Percentiles rank a stretch among this genome's conserved stretches.
Conservation (phyloP, 2,797 vertebrate species). For the Rhinogobio ventralis region DNA sequence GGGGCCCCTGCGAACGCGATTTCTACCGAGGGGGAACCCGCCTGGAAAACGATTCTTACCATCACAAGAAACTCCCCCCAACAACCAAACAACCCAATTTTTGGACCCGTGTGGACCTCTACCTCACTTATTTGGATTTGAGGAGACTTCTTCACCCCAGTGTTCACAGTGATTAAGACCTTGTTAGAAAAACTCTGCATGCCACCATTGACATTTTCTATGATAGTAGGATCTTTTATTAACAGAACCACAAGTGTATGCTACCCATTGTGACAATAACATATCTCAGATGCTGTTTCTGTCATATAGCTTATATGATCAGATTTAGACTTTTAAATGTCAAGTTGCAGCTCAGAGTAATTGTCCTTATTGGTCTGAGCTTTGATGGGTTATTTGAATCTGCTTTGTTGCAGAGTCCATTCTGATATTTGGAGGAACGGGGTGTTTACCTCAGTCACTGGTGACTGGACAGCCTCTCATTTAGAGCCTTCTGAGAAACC, state of each 20-base stretch:
- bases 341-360: neutral
- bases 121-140: neutral
- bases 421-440: neutral
- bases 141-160: neutral
- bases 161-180: neutral
- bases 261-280: neutral
- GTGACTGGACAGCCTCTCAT: neutral
- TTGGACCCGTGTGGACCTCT: no score
- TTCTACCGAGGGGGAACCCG: no score
- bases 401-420: neutral
- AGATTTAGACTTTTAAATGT: slow-evolving; percentile 26
- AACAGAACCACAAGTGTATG: neutral
- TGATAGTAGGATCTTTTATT: neutral
- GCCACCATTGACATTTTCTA: neutral
- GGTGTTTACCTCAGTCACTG: neutral
- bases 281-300: neutral
- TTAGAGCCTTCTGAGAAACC: slow-evolving; percentile 19
- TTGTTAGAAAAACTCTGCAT: neutral
- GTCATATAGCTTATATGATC: neutral
- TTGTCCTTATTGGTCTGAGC: slow-evolving; percentile 8
- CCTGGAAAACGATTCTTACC: no score
- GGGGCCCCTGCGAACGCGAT: no score
- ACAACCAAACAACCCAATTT: no score
- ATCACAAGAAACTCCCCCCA: no score
- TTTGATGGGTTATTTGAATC: slow-evolving; percentile 10